Evolutionary conservation across 2,888 invertebrate genomes (phyloP), one percentile per base, ranked within the genome.

Genomic region (Synergus umbraculus): DNA sequence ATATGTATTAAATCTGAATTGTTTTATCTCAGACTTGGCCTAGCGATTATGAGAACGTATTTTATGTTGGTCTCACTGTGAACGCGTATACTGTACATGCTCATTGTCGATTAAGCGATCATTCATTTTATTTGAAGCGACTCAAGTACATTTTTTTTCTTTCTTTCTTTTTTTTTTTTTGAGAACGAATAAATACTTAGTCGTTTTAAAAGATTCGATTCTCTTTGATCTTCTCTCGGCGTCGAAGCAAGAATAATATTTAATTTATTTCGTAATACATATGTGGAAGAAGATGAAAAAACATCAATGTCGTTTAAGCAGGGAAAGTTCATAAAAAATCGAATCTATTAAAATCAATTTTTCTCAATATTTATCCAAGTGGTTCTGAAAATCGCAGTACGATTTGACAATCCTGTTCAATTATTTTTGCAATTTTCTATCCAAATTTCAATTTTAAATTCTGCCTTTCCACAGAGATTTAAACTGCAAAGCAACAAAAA

Each of bases 1-100:
- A 76, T 80, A 76, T 80, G 29, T 29, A 76, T 80, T 83, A 81
- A 63, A 81, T 79, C 15, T 73, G 73, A 79, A 69, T 69, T 76
- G 64, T 10, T 81, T 81, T 76, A 79, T 41, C 80, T 78, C 80
- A 81, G 77, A 78, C 60, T 78, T 80, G 78, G 67, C 73, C 76
- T 73, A 78, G 77, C 41, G 73, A 78, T 78, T 49, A 63, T 58
- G 78, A 76, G 44, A 76, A 76, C 64, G 60, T 73, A 66, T 60
- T 37, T 66, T 58, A 15, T 69, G 18, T 79, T 82, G 80, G 80
- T 80, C 78, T 82, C 67, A 79, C 58, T 54, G 76, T 69, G 13
- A 79, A 78, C 22, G 63, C 67, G 60, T 54, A 73, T 54, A 73
- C 73, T 73, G n/a, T 54, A 73, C 73, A 73, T 54, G 37, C 54